Conservation (phyloP, 2,888 invertebrate species). For the Parochlus steinenii region DNA sequence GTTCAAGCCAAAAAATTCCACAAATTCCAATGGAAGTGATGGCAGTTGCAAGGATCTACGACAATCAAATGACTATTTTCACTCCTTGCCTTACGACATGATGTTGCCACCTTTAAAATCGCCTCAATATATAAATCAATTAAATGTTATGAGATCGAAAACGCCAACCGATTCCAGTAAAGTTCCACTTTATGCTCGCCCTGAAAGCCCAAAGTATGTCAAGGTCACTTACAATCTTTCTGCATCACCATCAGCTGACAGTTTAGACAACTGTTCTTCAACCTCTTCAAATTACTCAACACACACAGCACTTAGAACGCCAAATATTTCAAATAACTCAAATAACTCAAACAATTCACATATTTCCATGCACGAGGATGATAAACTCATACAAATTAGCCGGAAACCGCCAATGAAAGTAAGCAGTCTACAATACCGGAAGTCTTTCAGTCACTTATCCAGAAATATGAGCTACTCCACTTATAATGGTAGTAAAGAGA, state of each 20-base stretch:
- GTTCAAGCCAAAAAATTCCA: constrained; percentile 8
- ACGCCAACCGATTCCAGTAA: background rate
- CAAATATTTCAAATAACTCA: too few relatives aligned
- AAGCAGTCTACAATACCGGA: constrained; percentile 14
- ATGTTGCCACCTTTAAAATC: constrained; percentile 9
- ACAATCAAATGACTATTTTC: constrained; percentile 9
- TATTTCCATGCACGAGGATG: constrained; percentile 8
- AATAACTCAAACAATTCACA: too few relatives aligned
- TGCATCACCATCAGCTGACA: constrained; percentile 15
- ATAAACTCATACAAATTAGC: constrained; percentile 8
- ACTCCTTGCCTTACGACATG: constrained; percentile 10
- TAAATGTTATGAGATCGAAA: constrained; percentile 10
- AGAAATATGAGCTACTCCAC: constrained; percentile 10
- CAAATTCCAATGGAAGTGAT: background rate
- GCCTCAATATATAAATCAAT: constrained; percentile 11
- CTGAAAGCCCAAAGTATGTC: constrained; percentile 23
- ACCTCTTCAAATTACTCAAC: constrained; percentile 11
- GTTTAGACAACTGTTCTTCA: constrained; percentile 11
- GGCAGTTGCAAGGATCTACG: constrained; percentile 5
- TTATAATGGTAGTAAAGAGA: too few relatives aligned
- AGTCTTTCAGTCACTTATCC: constrained; percentile 15
- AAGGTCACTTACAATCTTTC: constrained; percentile 23
- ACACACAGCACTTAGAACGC: too few relatives aligned
- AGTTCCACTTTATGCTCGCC: constrained; percentile 19
- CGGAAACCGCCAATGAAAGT: constrained; percentile 11